Evolutionary conservation across 2,888 invertebrate genomes (phyloP).

Genomic region (Luperina testacea): DNA sequence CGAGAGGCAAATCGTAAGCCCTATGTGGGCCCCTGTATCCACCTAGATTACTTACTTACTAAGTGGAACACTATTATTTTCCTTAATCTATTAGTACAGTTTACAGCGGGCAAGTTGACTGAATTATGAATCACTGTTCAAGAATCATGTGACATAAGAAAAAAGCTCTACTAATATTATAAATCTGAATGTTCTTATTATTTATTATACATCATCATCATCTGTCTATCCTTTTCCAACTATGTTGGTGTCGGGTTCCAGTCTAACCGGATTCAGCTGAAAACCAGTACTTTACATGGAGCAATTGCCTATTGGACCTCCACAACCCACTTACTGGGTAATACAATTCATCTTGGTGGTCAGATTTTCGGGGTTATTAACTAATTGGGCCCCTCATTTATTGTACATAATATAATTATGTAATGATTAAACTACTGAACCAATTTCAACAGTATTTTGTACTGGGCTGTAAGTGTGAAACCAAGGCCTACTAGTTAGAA

Average conservation of each 20-base stretch:
- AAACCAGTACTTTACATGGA: too few species aligned
- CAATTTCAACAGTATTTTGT: background rate
- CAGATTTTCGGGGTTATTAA: too few species aligned
- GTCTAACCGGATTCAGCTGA: too few species aligned
- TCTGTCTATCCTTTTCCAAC: too few species aligned
- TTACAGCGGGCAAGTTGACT: background rate
- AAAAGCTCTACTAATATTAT: background rate
- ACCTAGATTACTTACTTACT: background rate
- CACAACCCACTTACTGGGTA: too few species aligned
- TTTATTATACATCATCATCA: background rate
- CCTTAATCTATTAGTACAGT: constrained; percentile 10
- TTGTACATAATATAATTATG: background rate
- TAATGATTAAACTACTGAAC: background rate
- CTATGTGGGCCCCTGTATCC: constrained; percentile 8
- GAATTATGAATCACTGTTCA: constrained; percentile 21
- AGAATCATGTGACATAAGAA: background rate
- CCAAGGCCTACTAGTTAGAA: background rate
- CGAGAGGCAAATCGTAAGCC: background rate
- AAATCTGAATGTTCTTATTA: background rate
- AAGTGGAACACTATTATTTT: constrained; percentile 18
- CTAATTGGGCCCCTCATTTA: too few species aligned
- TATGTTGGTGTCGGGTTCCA: too few species aligned
- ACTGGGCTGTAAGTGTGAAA: too few species aligned
- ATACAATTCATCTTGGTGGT: too few species aligned
- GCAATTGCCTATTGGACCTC: too few species aligned